Conservation (phyloP, 2,797 vertebrate species). For the Nasua narica region DNA sequence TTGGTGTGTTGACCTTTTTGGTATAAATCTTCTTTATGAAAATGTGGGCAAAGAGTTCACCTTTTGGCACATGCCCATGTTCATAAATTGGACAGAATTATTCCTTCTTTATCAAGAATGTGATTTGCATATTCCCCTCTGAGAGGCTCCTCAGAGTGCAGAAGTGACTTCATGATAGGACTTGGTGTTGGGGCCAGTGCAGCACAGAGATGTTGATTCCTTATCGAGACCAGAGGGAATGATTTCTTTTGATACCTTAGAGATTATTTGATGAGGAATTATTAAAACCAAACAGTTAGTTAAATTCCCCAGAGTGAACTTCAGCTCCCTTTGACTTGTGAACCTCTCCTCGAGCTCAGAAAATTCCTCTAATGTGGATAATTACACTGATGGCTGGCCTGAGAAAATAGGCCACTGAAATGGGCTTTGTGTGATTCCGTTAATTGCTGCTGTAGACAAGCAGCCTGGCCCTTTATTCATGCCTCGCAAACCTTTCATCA, state of each 20-base stretch:
- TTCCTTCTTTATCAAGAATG: neutral
- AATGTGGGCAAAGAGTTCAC: neutral
- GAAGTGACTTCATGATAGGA: neutral
- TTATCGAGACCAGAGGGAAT: neutral
- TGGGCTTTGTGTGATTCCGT: conserved; percentile 70
- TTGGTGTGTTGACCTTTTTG: neutral
- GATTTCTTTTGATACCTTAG: conserved; percentile 51
- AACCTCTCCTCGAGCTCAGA: conserved; percentile 54
- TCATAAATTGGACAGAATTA: neutral
- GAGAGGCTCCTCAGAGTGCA: neutral
- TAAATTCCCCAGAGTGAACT: conserved; percentile 57
- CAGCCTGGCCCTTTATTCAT: conserved; percentile 70
- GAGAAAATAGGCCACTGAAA: conserved; percentile 73
- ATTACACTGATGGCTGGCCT: conserved; percentile 70
- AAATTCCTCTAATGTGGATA: conserved; percentile 69
- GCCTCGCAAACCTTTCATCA: conserved; percentile 73
- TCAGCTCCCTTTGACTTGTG: conserved; percentile 70
- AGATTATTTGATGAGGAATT: conserved; percentile 57
- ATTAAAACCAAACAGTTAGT: conserved; percentile 70
- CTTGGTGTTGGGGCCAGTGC: neutral
- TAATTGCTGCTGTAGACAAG: conserved; percentile 77
- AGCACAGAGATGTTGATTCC: neutral
- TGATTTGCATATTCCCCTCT: neutral
- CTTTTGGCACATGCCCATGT: neutral
- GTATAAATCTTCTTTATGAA: neutral